Base-by-base conservation (phyloP, 2,797 vertebrate species). In the Thalassophryne amazonica region DNA sequence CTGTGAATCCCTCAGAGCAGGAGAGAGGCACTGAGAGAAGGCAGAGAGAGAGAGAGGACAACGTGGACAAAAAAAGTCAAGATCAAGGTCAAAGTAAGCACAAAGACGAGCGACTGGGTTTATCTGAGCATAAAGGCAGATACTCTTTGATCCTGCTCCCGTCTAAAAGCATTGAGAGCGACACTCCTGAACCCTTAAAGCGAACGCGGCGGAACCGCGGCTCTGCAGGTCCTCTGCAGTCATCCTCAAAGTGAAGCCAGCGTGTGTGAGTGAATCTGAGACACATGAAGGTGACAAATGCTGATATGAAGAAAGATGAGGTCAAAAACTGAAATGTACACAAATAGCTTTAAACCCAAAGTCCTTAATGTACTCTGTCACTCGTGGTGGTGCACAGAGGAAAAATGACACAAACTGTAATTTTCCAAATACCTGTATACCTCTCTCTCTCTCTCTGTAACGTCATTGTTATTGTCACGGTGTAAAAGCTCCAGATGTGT, bases 1-100 rank as follows among this genome's bases (percentile, higher is more conserved):
- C 82, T 63, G 95, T 78, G 78, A 81, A 84, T 23, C 88, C 86
- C 60, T 92, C 90, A 2, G 88, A 92, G 72, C 94, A 97, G 21
- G 90, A 91, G 0, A 87, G 84, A 73, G 90, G 80, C 45, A 86
- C 86, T 86, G 59, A 46, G 62, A 37, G 56, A 0, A 36, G 51
- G 72, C 52, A 13, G 14, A 30, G 35, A 21, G 7, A 25, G 32
- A 45, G 14, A 23, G 49, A 50, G 52, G 50, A 76, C 37, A 65
- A 50, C 32, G 37, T 6, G 49, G 35, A 60, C 38, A 40, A 61
- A 39, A 40, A 20, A 19, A 42, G 41, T 36, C 11, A 22, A 46
- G 43, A 66, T 29, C 25, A 20, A 3, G 10, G 19, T 42, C 46
- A 32, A 25, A 49, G 20, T 16, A 22, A 59, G 16, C 38, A 23